Conservation (phyloP, 2,797 vertebrate species). For the Hozukius guyotensis region DNA sequence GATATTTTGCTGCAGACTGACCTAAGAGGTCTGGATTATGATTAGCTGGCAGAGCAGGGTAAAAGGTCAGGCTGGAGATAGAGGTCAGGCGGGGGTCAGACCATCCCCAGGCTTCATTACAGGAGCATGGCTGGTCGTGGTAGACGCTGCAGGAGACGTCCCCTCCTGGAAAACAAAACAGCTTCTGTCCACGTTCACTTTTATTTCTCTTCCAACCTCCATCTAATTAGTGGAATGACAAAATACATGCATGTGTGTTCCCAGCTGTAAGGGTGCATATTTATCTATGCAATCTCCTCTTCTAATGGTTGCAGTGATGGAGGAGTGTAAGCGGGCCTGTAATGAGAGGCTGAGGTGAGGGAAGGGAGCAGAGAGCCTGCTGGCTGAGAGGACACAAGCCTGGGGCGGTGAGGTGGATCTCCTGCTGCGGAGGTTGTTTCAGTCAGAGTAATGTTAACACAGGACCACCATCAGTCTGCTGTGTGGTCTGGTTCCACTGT, state of each 20-base stretch:
- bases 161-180: constrained; percentile 56
- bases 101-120: constrained; percentile 25
- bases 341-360: constrained; percentile 60
- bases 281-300: constrained; percentile 1
- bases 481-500: constrained; percentile 1
- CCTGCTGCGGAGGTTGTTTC: constrained; percentile 51
- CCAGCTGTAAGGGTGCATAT: constrained; percentile 19
- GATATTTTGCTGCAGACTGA: constrained; percentile 22
- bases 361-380: constrained; percentile 30
- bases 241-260: constrained; percentile 29
- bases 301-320: constrained; percentile 63
- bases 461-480: constrained; percentile 38
- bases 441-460: constrained; percentile 49
- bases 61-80: constrained; percentile 42
- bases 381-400: constrained; percentile 46
- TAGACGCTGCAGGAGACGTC: constrained; percentile 27
- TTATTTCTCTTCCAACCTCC: constrained; percentile 3
- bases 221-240: constrained; percentile 56
- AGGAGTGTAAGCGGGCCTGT: constrained; percentile 48
- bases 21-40: constrained; percentile 29
- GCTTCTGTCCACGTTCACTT: constrained; percentile 8
- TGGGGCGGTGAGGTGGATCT: constrained; percentile 53
- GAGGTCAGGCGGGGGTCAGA: constrained; percentile 25
- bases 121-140: constrained; percentile 23
- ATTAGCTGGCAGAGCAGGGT: constrained; percentile 25